phyloP scores from a whole-genome alignment of 2,113 vertebrate species.

The Scomber japonicus region DNA sequence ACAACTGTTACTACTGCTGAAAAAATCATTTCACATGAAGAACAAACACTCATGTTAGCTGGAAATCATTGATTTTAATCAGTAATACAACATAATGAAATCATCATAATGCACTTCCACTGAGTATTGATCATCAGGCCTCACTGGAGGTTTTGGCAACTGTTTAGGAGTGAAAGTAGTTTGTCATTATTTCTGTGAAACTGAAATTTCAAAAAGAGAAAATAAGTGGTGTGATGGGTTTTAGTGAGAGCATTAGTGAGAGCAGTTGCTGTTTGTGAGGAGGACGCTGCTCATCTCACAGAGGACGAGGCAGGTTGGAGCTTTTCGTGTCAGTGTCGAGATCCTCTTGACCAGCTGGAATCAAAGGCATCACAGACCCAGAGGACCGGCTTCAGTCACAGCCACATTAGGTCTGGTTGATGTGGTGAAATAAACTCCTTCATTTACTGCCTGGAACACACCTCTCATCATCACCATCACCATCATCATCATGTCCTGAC shows the following conservation, averaged over 20 bases:
- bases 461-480: no score
- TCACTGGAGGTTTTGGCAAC: no score
- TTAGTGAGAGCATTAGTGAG: neutral
- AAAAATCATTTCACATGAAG: neutral
- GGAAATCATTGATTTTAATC: neutral
- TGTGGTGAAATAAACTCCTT: no score
- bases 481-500: no score
- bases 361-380: neutral
- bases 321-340: neutral
- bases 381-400: neutral
- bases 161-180: neutral
- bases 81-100: neutral
- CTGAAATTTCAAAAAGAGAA: no score
- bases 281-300: neutral
- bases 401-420: neutral
- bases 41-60: neutral
- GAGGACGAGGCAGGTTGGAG: neutral
- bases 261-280: slow-evolving; percentile 1
- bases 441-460: no score
- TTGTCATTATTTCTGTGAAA: neutral
- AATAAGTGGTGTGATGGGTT: neutral
- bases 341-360: slow-evolving; percentile 12
- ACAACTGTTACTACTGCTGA: neutral
- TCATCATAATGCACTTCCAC: neutral
- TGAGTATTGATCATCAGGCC: neutral